Percentiles rank a stretch among this genome's conserved stretches.
Conservation (phyloP, 2,888 invertebrate species). For the Hyalella azteca region DNA sequence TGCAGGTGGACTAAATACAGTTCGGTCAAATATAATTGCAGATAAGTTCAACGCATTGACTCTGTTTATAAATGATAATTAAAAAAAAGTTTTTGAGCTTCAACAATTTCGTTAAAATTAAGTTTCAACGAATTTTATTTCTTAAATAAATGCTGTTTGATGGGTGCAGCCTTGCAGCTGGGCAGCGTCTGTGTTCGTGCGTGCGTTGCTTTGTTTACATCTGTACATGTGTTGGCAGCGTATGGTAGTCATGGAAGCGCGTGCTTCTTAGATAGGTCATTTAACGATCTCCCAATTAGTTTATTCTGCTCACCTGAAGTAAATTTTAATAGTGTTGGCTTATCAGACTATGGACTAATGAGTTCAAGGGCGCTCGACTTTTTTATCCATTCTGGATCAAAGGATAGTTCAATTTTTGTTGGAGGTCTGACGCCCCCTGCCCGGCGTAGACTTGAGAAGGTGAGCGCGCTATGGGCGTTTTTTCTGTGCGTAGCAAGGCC, state of each 20-base stretch:
- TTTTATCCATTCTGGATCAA: background rate
- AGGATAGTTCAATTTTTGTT: background rate
- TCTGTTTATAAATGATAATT: background rate
- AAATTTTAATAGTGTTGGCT: no score
- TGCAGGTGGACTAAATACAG: no score
- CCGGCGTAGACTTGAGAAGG: conserved; percentile 47
- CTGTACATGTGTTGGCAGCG: conserved; percentile 4
- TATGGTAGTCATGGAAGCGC: background rate
- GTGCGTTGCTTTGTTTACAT: conserved; percentile 7
- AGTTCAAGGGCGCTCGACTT: background rate
- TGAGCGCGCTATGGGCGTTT: conserved; percentile 36
- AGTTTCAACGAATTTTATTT: background rate
- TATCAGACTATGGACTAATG: background rate
- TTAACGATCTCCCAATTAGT: no score
- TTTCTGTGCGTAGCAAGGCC: no score
- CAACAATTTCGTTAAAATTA: background rate
- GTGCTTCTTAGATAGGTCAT: no score
- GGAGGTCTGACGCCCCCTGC: conserved; percentile 48
- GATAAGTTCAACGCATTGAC: no score
- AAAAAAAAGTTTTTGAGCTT: background rate
- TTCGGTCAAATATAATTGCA: no score
- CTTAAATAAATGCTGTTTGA: background rate
- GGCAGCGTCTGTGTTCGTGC: background rate
- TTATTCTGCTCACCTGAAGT: no score
- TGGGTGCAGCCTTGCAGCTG: background rate